phyloP scores from a whole-genome alignment of 2,113 vertebrate species.

The Nycticryphes semicollaris region DNA sequence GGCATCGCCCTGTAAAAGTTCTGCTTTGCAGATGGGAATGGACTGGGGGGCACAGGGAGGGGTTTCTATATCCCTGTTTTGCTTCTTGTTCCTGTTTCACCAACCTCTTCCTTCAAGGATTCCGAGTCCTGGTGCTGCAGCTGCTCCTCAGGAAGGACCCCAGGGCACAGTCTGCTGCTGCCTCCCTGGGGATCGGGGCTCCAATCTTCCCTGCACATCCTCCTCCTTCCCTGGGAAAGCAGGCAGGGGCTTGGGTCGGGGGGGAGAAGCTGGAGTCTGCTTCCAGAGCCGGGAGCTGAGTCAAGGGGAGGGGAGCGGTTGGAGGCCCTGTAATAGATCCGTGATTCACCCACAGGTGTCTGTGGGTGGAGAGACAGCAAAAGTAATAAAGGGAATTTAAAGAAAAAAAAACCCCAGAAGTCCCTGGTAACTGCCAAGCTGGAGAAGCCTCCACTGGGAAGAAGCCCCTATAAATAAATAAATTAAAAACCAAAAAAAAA shows the following conservation, averaged over 20 bases:
- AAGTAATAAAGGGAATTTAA: background rate
- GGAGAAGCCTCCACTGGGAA: background rate
- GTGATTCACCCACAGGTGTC: background rate
- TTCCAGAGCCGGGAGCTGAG: background rate
- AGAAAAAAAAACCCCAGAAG: background rate
- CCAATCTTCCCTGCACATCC: background rate
- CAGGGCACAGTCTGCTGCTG: too few relatives aligned
- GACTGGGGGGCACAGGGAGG: fast-evolving
- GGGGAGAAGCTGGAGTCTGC: background rate
- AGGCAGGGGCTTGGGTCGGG: fast-evolving
- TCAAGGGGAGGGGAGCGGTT: background rate
- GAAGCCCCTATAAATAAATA: background rate
- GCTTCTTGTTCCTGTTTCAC: background rate
- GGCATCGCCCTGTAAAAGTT: fast-evolving
- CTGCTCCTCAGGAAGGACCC: fast-evolving
- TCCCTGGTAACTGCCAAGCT: background rate
- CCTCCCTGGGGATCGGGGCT: background rate
- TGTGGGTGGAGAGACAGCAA: background rate
- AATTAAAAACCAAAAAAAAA: too few relatives aligned
- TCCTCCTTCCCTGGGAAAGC: background rate
- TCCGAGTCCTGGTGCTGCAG: fast-evolving
- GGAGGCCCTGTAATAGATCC: fast-evolving
- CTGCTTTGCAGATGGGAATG: fast-evolving
- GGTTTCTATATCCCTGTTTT: fast-evolving
- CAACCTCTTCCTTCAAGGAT: background rate